Evolutionary conservation across 2,113 vertebrate genomes (phyloP).

Genomic region (Hemichromis elongatus): DNA sequence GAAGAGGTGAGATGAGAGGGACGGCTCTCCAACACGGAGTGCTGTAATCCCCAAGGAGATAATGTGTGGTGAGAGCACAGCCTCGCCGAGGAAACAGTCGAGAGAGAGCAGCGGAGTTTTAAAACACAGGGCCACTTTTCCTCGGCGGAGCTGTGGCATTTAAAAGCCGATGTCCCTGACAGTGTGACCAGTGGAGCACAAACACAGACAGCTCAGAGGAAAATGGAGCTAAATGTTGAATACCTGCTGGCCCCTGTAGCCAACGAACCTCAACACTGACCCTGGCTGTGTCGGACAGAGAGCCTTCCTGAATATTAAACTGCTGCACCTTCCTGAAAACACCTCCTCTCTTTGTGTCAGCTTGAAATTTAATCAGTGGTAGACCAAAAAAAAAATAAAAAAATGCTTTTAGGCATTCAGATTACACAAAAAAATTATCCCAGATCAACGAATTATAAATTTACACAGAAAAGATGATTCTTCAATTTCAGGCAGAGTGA

Average conservation of each 20-base stretch:
- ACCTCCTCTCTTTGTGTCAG: background rate
- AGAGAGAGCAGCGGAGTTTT: background rate
- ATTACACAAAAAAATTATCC: background rate
- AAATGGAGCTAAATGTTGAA: conserved; percentile 43
- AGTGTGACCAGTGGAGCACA: conserved; percentile 22
- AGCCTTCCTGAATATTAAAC: conserved; percentile 5
- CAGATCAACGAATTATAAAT: background rate
- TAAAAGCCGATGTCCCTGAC: background rate
- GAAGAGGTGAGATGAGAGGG: conserved; percentile 31
- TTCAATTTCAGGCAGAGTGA: rapidly evolving
- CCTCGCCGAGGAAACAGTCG: background rate
- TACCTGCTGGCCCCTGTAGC: conserved; percentile 20
- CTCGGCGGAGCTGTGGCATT: conserved; percentile 6
- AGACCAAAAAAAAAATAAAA: background rate
- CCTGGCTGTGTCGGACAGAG: background rate
- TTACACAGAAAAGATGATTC: background rate
- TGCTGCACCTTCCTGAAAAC: background rate
- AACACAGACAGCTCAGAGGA: conserved; percentile 22
- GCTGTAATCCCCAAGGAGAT: conserved; percentile 46
- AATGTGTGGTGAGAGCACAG: conserved; percentile 18
- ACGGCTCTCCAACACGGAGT: background rate
- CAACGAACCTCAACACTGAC: conserved; percentile 25
- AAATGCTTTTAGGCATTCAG: background rate
- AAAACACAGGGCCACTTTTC: background rate
- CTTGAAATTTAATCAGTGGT: background rate